These are phyloP conservation scores for Drosophila dives DNA, from an alignment of 2,888 invertebrate genomes.

Conservation along the genomic window DNA sequence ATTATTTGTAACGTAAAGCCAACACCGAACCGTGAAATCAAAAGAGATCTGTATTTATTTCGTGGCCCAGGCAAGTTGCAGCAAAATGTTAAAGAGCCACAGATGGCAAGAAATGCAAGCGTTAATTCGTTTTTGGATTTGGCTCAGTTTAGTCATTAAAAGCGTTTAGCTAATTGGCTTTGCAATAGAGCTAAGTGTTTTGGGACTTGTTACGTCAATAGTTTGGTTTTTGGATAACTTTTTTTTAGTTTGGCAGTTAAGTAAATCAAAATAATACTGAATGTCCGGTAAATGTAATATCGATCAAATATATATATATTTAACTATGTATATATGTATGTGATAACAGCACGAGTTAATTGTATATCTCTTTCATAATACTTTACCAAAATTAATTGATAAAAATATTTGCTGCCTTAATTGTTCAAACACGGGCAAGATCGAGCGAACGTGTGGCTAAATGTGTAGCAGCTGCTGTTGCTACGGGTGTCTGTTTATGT, in stretches of 20 bases:
- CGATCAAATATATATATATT: background rate
- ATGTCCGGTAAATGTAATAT: background rate
- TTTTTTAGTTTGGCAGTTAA: background rate
- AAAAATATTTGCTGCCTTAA: slow-evolving; percentile 37
- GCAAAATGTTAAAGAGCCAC: slow-evolving; percentile 19
- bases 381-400: slow-evolving; percentile 17
- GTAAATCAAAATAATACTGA: slow-evolving; percentile 3
- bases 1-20: slow-evolving; percentile 20
- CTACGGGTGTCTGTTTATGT: background rate
- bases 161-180: slow-evolving; percentile 67
- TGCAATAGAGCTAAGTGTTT: slow-evolving; percentile 51
- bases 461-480: slow-evolving; percentile 66
- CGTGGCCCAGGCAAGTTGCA: slow-evolving; percentile 25
- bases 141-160: slow-evolving; percentile 63
- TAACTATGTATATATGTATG: background rate
- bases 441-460: slow-evolving; percentile 41
- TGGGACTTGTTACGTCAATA: slow-evolving; percentile 33
- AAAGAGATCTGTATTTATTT: slow-evolving; percentile 33
- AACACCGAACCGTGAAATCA: slow-evolving; percentile 42
- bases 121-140: slow-evolving; percentile 53
- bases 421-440: slow-evolving; percentile 47
- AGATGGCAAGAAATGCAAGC: slow-evolving; percentile 26
- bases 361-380: background rate
- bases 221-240: background rate
- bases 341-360: background rate